Conservation (phyloP, 2,113 vertebrate species). For the Protobothrops mucrosquamatus region DNA sequence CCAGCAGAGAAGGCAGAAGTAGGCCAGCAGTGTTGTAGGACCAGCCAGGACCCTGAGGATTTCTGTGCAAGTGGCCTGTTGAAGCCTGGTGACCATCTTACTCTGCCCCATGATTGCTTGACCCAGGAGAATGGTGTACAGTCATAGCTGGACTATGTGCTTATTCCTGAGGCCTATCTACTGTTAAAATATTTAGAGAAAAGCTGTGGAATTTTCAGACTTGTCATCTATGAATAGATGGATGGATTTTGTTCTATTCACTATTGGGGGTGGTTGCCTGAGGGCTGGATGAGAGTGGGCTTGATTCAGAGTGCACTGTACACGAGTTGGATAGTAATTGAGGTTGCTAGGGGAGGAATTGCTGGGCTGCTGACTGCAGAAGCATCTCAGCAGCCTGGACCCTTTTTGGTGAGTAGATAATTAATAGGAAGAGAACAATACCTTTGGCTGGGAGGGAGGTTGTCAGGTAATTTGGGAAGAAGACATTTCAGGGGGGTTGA, state of each 20-base stretch:
- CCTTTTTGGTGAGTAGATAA: neutral
- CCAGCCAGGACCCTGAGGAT: neutral
- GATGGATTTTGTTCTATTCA: neutral
- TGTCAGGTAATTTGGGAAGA: neutral
- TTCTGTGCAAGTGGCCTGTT: neutral
- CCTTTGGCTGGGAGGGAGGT: neutral
- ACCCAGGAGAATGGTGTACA: neutral
- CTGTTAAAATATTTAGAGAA: neutral
- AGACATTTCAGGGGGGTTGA: neutral
- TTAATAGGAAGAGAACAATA: neutral
- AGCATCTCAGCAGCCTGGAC: neutral
- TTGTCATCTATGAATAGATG: neutral
- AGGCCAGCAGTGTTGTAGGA: neutral
- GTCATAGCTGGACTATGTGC: neutral
- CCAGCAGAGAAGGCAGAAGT: neutral
- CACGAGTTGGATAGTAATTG: neutral
- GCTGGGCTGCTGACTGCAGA: neutral
- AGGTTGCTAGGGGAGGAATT: neutral
- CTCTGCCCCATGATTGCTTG: neutral
- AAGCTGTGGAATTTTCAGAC: neutral
- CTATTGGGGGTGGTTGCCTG: neutral
- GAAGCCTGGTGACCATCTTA: neutral
- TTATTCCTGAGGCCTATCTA: neutral
- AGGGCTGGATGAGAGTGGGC: neutral
- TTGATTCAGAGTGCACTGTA: neutral